Evolutionary conservation across 1,140 invertebrate species (phyloP), one percentile per base, ranked within the genome.

Genomic region (Linepithema humile): DNA sequence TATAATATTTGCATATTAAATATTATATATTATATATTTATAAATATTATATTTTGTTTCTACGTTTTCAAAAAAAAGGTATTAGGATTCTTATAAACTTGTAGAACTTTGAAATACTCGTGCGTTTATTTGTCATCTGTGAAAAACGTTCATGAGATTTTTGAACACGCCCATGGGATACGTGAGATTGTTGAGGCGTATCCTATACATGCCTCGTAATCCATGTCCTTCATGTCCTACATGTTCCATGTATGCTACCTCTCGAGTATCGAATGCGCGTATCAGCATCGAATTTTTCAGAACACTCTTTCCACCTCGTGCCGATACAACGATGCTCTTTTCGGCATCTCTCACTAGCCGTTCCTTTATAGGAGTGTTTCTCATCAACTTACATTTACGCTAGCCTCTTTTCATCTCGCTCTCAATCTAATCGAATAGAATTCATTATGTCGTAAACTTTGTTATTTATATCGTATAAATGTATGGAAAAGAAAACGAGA

Each of bases 251-350:
- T 80, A 70, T 70, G 75, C 64, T 69, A 53, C 64, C 62, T 55
- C 75, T 80, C 75, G 64, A 80, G 50, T 70, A 70, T 80, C 75
- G 75, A 78, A 69, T 65, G 35, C 62, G 48, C 75, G 75, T 69
- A 78, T 80, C 75, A 65, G 64, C 35, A 69, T 80, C 75, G 75
- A 80, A 80, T 80, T 80, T 80, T 80, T 80, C 75, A 55, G 75
- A n/a, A 12, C 38, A 40, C 35, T 78, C 74, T 40, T 35, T 35
- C 23, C 57, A 29, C 7, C 60, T 10, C 40, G 23, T 17, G n/a
- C 20, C 35, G 20, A 45, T 77, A 53, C 64, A 69, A 40, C 23
- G 23, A 45, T 45, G 15, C 45, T 23, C 23, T 43, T 40, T 69
- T 43, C 62, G 23, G 48, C 1, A n/a, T 35, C 29, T 40, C 20